Base-by-base conservation (phyloP, 1,140 invertebrate species). In the Zaprionus davidi region DNA sequence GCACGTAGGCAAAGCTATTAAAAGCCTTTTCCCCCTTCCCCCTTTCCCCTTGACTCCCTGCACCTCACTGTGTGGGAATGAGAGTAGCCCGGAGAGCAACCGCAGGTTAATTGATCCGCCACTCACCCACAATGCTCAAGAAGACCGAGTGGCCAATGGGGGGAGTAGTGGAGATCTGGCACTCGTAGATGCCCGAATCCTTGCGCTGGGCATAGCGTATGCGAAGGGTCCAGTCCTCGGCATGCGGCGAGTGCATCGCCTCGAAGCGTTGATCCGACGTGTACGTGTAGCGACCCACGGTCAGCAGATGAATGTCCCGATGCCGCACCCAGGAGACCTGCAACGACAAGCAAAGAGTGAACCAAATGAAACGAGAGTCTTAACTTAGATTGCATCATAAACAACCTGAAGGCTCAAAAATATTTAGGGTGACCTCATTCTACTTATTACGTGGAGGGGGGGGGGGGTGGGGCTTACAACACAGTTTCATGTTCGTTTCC, bases 291-390 rank as follows among this genome's bases (percentile, higher is more conserved):
- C 95, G 93, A 1, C 97, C 97, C 7, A 97, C 97, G 0, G 97
- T 98, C 63, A 98, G 93, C 64, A 98, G 93, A 91, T 97, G 97
- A 71, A 97, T 97, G 82, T 98, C 97, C 62, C 96, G 94, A 92
- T 97, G 96, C 44, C 97, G 94, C 4, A 98, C 96, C 97, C 97
- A 98, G 13, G 97, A 97, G n/a, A 98, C 96, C 96, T 98, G 79
- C 15, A 66, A 74, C 28, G 1, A 26, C 5, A 73, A 51, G 15
- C 6, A 44, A 31, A 31, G 28, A 2, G 38, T n/a, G 41, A 38
- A 13, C 41, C 64, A 17, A 24, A 55, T 22, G 22, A 55, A 55
- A 51, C 9, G 20, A 51, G 11, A 51, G 20, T 24, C 46, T 46
- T 46, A 46, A 46, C 7, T 46, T 17, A 46, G 41, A 17, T 46